Evolutionary conservation across 2,888 invertebrate species (phyloP), one percentile per base, ranked within the genome.

Genomic region (Drosophila peninsularis): DNA sequence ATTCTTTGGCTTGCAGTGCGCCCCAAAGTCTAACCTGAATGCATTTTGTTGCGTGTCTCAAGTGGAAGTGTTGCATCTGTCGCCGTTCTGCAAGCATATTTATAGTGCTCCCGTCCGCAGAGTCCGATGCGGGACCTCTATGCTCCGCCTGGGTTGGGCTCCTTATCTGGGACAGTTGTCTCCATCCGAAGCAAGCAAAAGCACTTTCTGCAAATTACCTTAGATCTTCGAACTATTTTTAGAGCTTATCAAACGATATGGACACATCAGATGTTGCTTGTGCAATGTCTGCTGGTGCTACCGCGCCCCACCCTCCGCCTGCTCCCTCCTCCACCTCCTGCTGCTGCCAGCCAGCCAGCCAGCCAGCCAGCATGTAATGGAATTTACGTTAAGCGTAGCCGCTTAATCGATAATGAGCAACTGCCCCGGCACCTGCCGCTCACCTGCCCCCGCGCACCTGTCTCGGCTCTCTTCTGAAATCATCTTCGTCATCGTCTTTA

Each of bases 401-500:
- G 41, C 79, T 77, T 82, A 89, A 87, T 87, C 85, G 80, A 84
- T 84, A 84, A 87, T 89, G 71, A 79, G 89, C 64, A 34, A 21
- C 50, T 63, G 37, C 41, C 64, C 37, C 60, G 63, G 50, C 39
- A 10, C 37, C 64, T 17, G 37, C 24, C 27, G 14, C 14, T 0
- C 14, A 14, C 3, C 44, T n/a, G 19, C 41, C n/a, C 9, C 14
- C 24, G n/a, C 41, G 3, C 41, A 19, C 7, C 44, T 44, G 24
- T 9, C 44, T 14, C 24, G 7, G 14, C 24, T 5, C 14, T n/a
- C 10, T 30, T 36, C 17, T 27, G 21, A 49, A 50, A 47, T 60
- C 67, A 61, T 62, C 69, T 68, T 71, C 79, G 68, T 69, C 86
- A 77, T 82, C 67, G 58, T 54, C 55, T 58, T 76, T 78, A 71